These are phyloP conservation scores for Maniola jurtina DNA, from an alignment of 1,140 invertebrate genomes.

Conservation along the genomic window DNA sequence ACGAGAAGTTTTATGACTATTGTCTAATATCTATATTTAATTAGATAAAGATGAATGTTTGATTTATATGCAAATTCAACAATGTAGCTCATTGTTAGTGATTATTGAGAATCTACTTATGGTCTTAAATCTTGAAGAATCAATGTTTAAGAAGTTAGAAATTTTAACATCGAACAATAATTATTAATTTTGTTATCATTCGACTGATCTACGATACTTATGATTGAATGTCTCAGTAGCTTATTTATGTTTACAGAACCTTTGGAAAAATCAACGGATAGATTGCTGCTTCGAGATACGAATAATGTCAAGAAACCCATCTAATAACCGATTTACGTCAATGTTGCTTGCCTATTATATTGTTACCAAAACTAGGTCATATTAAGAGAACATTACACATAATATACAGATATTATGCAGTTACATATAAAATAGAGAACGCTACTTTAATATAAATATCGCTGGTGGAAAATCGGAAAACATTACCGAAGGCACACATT, in stretches of 20 bases:
- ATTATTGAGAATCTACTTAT: too few relatives aligned
- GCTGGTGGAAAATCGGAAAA: conserved; percentile 1
- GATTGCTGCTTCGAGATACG: too few relatives aligned
- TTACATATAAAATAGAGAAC: background rate
- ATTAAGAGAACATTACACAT: background rate
- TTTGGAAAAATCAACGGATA: too few relatives aligned
- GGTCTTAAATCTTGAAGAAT: too few relatives aligned
- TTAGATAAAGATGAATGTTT: background rate
- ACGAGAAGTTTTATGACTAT: background rate
- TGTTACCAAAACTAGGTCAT: background rate
- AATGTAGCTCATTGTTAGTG: too few relatives aligned
- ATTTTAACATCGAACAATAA: too few relatives aligned
- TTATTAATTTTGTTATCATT: too few relatives aligned
- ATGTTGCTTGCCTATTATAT: background rate
- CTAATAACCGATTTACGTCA: background rate
- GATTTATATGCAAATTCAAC: background rate
- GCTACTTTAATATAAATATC: conserved; percentile 5
- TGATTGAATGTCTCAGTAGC: too few relatives aligned
- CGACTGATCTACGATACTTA: too few relatives aligned
- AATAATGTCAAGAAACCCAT: background rate
- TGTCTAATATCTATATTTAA: conserved; percentile 2
- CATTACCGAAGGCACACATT: conserved; percentile 10
- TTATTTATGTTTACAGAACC: too few relatives aligned
- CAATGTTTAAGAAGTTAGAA: too few relatives aligned
- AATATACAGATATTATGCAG: background rate